Evolutionary conservation across 2,113 vertebrate species (phyloP).

Genomic region (Eidolon helvum): DNA sequence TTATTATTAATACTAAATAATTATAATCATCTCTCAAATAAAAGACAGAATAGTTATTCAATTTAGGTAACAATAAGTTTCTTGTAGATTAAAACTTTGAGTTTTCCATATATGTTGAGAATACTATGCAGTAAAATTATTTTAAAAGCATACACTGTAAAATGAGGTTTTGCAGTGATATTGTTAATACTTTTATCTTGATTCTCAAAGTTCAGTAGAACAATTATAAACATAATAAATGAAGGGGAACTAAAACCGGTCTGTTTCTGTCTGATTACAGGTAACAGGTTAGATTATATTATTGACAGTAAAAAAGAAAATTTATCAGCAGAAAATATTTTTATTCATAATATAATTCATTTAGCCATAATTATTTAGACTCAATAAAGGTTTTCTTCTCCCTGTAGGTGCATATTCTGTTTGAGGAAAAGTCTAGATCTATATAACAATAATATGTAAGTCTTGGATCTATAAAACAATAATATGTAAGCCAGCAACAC

Average conservation of each 20-base stretch:
- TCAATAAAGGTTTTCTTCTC: not conserved
- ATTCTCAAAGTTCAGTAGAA: not conserved
- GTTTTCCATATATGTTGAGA: not conserved
- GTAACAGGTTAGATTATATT: not conserved
- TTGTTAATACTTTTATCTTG: not conserved
- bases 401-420: not conserved
- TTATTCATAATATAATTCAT: constrained; percentile 12
- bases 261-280: not conserved
- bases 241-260: not conserved
- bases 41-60: not conserved
- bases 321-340: not conserved
- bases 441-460: not conserved
- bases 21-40: not conserved
- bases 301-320: not conserved
- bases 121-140: not conserved
- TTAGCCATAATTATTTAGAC: constrained; percentile 28
- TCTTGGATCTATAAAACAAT: not conserved
- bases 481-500: not conserved
- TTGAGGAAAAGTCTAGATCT: not conserved
- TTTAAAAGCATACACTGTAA: not conserved
- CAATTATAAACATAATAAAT: not conserved
- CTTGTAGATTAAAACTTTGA: not conserved
- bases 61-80: constrained; percentile 5
- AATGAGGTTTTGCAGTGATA: not conserved
- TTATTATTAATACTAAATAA: not conserved